These are phyloP conservation scores for Carposina sasakii DNA, from an alignment of 1,140 invertebrate species.

Conservation along the genomic window DNA sequence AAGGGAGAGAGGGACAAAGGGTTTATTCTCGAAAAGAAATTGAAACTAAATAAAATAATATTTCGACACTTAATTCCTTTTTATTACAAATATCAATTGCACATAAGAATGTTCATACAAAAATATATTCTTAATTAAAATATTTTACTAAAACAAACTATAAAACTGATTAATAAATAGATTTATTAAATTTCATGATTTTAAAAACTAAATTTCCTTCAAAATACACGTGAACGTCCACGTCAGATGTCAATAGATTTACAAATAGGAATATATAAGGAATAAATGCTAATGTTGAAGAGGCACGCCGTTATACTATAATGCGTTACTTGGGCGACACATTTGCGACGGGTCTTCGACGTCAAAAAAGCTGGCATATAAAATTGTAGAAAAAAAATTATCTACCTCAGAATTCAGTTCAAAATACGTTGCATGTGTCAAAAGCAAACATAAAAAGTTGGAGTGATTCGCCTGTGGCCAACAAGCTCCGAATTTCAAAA, in stretches of 20 bases:
- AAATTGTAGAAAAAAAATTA: no score
- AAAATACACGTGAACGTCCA: background rate
- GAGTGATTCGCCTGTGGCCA: no score
- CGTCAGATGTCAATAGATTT: background rate
- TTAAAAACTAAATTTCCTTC: background rate
- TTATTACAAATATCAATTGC: slow-evolving; percentile 71
- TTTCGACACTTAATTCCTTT: slow-evolving; percentile 51
- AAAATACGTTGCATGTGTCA: no score
- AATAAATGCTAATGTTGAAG: background rate
- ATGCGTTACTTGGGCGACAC: no score
- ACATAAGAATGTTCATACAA: slow-evolving; percentile 69
- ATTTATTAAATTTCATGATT: slow-evolving; percentile 34
- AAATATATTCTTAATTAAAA: slow-evolving; percentile 70
- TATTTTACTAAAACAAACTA: slow-evolving; percentile 62
- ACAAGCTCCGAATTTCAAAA: no score
- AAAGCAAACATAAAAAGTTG: no score
- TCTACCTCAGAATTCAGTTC: no score
- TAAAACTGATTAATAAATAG: slow-evolving; percentile 45
- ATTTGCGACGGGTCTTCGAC: no score
- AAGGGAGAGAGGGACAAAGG: no score
- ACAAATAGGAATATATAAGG: background rate
- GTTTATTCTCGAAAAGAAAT: no score
- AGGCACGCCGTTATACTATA: background rate
- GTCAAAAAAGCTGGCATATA: no score
- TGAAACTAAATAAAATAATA: slow-evolving; percentile 24